Evolutionary conservation across 2,888 invertebrate species (phyloP).

Genomic region (Dyspetes luteomarginatus): DNA sequence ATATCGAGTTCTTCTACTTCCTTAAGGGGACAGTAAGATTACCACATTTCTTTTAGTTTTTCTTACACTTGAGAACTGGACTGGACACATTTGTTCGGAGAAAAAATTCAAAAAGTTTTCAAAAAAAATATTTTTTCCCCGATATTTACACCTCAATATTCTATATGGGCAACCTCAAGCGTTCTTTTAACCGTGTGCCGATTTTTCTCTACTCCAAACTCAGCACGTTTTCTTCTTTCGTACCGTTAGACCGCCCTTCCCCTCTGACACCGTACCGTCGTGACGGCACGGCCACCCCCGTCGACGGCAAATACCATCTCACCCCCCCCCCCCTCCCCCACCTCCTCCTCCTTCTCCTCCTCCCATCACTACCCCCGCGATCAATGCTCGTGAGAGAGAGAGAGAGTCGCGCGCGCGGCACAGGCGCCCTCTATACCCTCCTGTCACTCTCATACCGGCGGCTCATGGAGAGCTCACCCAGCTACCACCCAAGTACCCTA

Average conservation of each 20-base stretch:
- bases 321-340: constrained; percentile 61
- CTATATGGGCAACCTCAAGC: no score
- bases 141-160: no score
- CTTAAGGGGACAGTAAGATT: no score
- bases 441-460: constrained; percentile 56
- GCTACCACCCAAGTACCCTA: constrained; percentile 30
- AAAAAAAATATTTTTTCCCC: no score
- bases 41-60: no score
- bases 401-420: constrained; percentile 76
- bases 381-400: constrained; percentile 81
- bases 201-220: constrained; percentile 17
- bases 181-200: neutral
- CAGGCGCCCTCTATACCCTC: constrained; percentile 78
- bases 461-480: constrained; percentile 61
- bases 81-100: no score
- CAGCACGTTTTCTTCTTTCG: constrained; percentile 53
- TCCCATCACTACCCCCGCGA: constrained; percentile 77
- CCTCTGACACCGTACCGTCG: constrained; percentile 42
- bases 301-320: constrained; percentile 63
- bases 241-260: constrained; percentile 61
- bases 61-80: no score
- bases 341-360: constrained; percentile 64
- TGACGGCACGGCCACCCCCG: constrained; percentile 57
- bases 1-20: no score
- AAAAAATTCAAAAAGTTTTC: no score